Evolutionary conservation across 2,113 vertebrate genomes (phyloP), one percentile per base, ranked within the genome.

Genomic region (Engystomops pustulosus): DNA sequence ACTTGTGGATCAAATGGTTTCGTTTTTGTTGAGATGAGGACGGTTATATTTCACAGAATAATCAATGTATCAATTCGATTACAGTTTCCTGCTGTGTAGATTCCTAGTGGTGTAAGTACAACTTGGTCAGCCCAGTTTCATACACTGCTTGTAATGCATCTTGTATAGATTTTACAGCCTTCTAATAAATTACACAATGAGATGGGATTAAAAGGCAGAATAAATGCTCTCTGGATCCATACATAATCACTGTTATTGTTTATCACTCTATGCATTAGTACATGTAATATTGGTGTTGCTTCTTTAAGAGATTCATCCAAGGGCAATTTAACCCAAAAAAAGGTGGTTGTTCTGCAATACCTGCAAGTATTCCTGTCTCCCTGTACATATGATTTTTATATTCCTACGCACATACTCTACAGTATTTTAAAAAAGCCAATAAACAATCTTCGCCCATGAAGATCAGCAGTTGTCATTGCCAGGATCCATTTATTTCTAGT

Each of bases 51-150:
- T 25, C 36, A 20, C 32, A 17, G 75, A 27, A 41, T 58, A 41
- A 77, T 77, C 75, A 41, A 77, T 77, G 32, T 23, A 77, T 77
- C 75, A 38, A 23, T 38, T 77, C 2, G 12, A 55, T 55, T 55
- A 55, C 32, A 55, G 74, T 23, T 38, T 23, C 51, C 51, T 36
- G n/a, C 75, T 30, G 70, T 74, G 70, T 8, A 49, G 8, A 49
- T 49, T 47, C 23, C 25, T 47, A 47, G 70, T 38, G 8, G 69
- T 45, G 36, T 45, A 25, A 41, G 45, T 20, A 25, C 11, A 71
- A 27, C 27, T 18, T 1, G 20, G 3, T 23, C 9, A 0, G 38
- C 41, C n/a, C 23, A 7, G 25, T 15, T 23, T 10, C 20, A 12
- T 23, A 10, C 32, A 12, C 34, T 23, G 11, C 67, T n/a, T n/a